Conservation (phyloP, 2,113 vertebrate species). For the Benitochromis conjunctus region DNA sequence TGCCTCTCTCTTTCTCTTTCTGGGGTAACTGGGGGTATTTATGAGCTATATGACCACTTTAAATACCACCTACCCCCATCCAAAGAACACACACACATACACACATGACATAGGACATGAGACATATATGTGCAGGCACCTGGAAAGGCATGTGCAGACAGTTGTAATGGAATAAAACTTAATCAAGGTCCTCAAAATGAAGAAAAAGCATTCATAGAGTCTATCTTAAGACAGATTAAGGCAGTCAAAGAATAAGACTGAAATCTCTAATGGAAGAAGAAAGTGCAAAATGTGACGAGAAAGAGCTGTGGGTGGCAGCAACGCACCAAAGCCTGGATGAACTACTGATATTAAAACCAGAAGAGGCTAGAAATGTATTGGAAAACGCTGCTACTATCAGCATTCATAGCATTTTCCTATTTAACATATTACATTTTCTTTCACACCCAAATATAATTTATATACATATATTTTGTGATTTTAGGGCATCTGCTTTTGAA, state of each 20-base stretch:
- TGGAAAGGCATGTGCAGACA: not conserved
- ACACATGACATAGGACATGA: not conserved
- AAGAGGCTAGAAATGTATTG: not conserved
- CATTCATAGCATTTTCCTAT: not conserved
- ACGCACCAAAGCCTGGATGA: not conserved
- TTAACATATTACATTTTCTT: not conserved
- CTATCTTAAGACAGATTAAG: not conserved
- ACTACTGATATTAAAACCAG: not conserved
- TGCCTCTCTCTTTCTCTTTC: not conserved
- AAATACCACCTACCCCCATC: not conserved
- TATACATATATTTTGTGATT: not conserved
- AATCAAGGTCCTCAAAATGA: not conserved
- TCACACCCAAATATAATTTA: not conserved
- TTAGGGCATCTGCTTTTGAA: not conserved
- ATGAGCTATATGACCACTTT: not conserved
- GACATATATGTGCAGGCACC: not conserved
- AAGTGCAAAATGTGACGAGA: not conserved
- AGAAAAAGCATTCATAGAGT: not conserved
- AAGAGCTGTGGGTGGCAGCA: not conserved
- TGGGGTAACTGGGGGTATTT: not conserved
- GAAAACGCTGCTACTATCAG: not conserved
- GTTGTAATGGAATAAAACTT: not conserved
- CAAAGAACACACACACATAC: not conserved
- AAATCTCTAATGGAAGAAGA: not conserved
- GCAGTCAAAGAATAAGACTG: not conserved